Conservation (phyloP, 1,140 invertebrate genomes). For the Tribolium madens region DNA sequence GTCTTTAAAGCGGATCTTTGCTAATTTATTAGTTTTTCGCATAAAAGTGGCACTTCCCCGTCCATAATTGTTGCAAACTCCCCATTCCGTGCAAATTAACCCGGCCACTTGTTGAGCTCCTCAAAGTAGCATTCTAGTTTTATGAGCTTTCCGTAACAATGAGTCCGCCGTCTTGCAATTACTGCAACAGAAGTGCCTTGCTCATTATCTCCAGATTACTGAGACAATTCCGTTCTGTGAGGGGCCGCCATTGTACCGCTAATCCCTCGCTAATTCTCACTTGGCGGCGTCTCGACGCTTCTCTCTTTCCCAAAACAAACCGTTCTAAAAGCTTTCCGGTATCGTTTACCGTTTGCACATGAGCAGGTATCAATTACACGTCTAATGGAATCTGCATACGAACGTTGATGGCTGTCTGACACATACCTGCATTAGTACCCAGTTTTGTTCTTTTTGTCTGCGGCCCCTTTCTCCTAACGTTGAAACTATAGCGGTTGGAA, state of each 20-base stretch:
- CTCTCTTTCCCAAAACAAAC: slow-evolving; percentile 8
- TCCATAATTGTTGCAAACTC: neutral
- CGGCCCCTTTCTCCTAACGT: neutral
- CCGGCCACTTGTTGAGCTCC: slow-evolving; percentile 37
- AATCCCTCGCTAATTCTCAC: slow-evolving; percentile 22
- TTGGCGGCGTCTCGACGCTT: slow-evolving; percentile 22
- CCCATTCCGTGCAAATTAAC: neutral
- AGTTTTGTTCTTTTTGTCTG: slow-evolving; percentile 5
- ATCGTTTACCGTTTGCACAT: slow-evolving; percentile 33
- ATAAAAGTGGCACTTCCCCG: neutral
- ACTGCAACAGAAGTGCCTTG: slow-evolving; percentile 32
- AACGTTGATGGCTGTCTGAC: slow-evolving; percentile 25
- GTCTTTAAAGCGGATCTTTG: neutral
- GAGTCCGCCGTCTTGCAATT: slow-evolving; percentile 30
- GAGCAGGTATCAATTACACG: slow-evolving; percentile 39
- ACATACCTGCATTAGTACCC: slow-evolving; percentile 15
- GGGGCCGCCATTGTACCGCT: slow-evolving; percentile 8
- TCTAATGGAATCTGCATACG: slow-evolving; percentile 43
- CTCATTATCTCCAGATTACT: slow-evolving; percentile 42
- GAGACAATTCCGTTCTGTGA: slow-evolving; percentile 6
- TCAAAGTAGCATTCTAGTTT: slow-evolving; percentile 36
- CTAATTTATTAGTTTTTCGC: neutral
- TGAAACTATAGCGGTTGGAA: slow-evolving; percentile 10
- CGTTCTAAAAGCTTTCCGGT: slow-evolving; percentile 15
- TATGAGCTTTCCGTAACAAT: slow-evolving; percentile 37